Percentiles rank a stretch among this genome's conserved stretches.
Conservation (phyloP, 2,888 invertebrate species). For the Tetranychus truncatus region DNA sequence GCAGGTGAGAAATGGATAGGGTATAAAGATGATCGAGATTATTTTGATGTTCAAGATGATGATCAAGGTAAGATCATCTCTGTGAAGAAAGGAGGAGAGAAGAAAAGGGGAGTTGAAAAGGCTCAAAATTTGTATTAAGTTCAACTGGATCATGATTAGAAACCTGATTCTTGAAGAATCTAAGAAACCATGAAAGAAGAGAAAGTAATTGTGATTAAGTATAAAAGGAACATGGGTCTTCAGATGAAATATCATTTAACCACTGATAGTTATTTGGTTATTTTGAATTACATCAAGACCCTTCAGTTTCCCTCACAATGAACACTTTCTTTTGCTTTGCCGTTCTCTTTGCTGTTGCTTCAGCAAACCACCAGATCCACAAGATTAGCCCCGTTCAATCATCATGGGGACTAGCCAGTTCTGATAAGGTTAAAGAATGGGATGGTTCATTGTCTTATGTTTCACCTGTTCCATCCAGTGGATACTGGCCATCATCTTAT, state of each 20-base stretch:
- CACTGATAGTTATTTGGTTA: not conserved
- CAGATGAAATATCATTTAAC: not conserved
- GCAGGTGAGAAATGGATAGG: not conserved
- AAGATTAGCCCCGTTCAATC: not conserved
- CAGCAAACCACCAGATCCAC: not conserved
- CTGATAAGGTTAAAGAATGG: not conserved
- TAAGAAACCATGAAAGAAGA: not conserved
- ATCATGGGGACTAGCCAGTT: not conserved
- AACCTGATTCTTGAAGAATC: not conserved
- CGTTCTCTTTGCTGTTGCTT: not conserved
- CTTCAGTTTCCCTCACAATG: not conserved
- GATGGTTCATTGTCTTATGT: not conserved
- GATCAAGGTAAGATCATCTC: not conserved
- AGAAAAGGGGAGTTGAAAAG: not conserved
- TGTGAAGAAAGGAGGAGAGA: not conserved
- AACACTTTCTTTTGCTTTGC: not conserved
- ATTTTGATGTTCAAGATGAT: not conserved
- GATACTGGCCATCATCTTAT: not conserved
- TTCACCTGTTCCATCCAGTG: not conserved
- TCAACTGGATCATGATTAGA: not conserved
- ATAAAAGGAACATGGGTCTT: not conserved
- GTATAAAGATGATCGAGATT: not conserved
- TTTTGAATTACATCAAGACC: not conserved
- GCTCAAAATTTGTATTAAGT: not conserved
- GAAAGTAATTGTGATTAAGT: not conserved